Evolutionary conservation across 2,113 vertebrate genomes (phyloP).

Genomic region (Dinomys branickii): DNA sequence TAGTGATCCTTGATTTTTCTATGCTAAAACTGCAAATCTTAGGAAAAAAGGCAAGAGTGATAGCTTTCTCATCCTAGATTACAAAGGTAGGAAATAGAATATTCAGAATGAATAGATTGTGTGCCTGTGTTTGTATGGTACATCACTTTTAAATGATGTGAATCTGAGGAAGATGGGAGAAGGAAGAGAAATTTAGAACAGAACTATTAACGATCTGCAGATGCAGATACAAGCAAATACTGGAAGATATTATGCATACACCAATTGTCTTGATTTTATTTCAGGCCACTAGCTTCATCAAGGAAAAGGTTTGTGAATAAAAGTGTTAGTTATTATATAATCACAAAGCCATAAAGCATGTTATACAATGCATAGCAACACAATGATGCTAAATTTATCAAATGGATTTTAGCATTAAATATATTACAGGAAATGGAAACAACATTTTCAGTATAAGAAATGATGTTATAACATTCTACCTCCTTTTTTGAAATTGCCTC

Average conservation of each 20-base stretch:
- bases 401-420: background rate
- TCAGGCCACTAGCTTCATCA: background rate
- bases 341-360: background rate
- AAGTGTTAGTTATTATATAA: background rate
- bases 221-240: background rate
- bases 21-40: background rate
- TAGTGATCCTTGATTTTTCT: background rate
- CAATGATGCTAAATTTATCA: conserved; percentile 1
- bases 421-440: background rate
- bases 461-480: background rate
- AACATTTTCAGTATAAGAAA: background rate
- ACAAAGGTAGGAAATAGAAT: background rate
- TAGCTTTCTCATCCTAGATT: background rate
- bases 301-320: background rate
- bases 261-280: background rate
- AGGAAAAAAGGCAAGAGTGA: background rate
- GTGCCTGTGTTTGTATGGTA: background rate
- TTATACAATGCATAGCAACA: background rate
- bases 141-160: background rate
- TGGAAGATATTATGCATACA: background rate
- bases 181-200: background rate
- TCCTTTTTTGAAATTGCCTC: background rate
- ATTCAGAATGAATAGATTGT: background rate
- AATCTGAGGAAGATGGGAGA: background rate
- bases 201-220: background rate